Evolutionary conservation across 2,797 vertebrate genomes (phyloP), one percentile per base, ranked within the genome.

Genomic region (Kryptopterus vitreolus): DNA sequence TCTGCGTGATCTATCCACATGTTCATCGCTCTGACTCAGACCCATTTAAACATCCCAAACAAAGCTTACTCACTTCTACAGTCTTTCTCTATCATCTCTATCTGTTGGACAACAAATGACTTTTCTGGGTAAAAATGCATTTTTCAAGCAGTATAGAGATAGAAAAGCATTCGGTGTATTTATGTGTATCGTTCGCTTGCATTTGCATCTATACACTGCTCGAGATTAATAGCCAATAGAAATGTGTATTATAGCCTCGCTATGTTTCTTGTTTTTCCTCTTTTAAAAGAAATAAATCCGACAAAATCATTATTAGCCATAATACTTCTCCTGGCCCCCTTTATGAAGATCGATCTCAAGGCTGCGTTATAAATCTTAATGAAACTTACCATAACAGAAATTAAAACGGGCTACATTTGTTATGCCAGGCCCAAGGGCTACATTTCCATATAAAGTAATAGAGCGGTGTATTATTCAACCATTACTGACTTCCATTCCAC

Each of bases 341-440:
- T 90, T 89, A 93, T 92, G 89, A 93, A 93, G 91, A 93, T 88
- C 83, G 90, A 93, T 93, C 88, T 92, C 83, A 84, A 87, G 89
- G 89, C 91, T 90, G 88, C 86, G 88, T 89, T 87, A 90, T 89
- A 91, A 92, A 93, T 93, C 91, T 90, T 90, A 92, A 90, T 92
- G 89, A 91, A 91, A 93, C 90, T 92, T 93, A 93, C 91, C 90
- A 92, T 93, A 94, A 92, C 90, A 93, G 88, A 92, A 94, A 93
- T 94, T 92, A 94, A 91, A 90, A 91, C 87, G 85, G 86, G 88
- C 87, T 87, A 88, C 87, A 91, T 92, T 93, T 90, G 89, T 92
- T 92, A 92, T 92, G 86, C 86, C 86, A 88, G 87, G 88, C 90
- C 91, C 89, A 84, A 84, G 89, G 91, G 91, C 90, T 88, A 87